Base-by-base conservation (phyloP, 2,113 vertebrate genomes). In the Glaucidium brasilianum region DNA sequence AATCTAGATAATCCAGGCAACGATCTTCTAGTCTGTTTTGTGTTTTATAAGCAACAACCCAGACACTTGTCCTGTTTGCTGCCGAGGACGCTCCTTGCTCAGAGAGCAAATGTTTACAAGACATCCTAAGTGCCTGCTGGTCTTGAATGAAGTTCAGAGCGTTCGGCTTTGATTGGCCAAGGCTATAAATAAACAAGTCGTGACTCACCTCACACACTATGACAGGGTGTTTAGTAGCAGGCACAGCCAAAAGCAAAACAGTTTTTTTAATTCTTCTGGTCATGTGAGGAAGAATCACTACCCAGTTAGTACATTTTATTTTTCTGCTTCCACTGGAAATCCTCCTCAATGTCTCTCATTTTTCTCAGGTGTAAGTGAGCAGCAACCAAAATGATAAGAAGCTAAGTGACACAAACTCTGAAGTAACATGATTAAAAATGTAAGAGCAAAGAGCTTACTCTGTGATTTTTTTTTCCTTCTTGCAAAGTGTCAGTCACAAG, bases 131-230 rank as follows among this genome's bases (percentile, higher is more conserved):
- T 64, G 90, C 91, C 96, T 98, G 98, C 98, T 98, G 97, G 97
- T 98, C 98, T 96, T 99, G 97, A 98, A 98, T 99, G 98, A 98
- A 98, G 98, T 98, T 94, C 86, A 93, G 93, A 91, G 91, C 76
- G 74, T 96, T 97, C 90, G 96, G 97, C 99, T 98, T 99, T 98
- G 98, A 99, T 98, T 96, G 92, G 96, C 95, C 96, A 62, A 22
- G 66, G 98, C 99, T 99, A 99, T 98, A 99, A 99, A 99, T 99
- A 99, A 98, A 97, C 69, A 91, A 97, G 98, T 98, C 98, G 96
- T 99, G 98, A 98, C 97, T 98, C 98, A 98, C 98, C 99, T 98
- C 98, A 82, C 73, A 90, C 59, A 95, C 97, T 82, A 95, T 97
- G 98, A 98, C 98, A 95, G 93, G 97, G 96, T 92, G 94, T 94